Percentiles rank a stretch among this genome's conserved stretches.
These are phyloP conservation scores for Mesitornis unicolor DNA, from an alignment of 2,113 vertebrate species.

Conservation along the genomic window DNA sequence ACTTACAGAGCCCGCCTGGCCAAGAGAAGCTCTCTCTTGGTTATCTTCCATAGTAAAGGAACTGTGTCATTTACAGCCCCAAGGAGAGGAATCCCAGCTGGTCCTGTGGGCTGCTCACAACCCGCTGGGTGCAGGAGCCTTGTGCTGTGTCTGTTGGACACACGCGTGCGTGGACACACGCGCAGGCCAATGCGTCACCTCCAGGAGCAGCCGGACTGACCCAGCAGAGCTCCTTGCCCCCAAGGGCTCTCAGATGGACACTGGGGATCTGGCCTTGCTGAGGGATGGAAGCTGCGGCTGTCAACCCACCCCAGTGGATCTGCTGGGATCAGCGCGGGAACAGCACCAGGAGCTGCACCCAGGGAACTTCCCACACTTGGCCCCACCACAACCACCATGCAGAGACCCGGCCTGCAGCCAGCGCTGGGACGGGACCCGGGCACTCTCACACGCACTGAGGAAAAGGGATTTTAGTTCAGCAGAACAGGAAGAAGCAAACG, in stretches of 20 bases:
- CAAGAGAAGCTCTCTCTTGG: neutral
- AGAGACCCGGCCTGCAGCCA: neutral
- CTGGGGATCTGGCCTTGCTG: no score
- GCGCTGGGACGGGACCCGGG: neutral
- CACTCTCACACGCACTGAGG: neutral
- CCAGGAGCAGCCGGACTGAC: neutral
- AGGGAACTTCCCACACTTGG: no score
- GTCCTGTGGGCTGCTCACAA: neutral
- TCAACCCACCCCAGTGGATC: fast-evolving
- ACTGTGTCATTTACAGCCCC: neutral
- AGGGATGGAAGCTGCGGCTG: neutral
- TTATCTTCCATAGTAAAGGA: neutral
- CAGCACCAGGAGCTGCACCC: no score
- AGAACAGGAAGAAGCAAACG: neutral
- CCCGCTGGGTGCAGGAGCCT: neutral
- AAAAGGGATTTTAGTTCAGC: neutral
- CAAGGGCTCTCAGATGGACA: no score
- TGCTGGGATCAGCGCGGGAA: no score
- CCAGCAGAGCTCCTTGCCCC: neutral
- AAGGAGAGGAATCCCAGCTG: neutral
- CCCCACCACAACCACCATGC: fast-evolving
- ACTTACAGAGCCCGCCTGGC: neutral
- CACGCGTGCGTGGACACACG: neutral
- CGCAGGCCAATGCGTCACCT: neutral
- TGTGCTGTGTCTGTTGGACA: neutral